Conservation (phyloP, 1,140 invertebrate species). For the Bilobella aurantiaca region DNA sequence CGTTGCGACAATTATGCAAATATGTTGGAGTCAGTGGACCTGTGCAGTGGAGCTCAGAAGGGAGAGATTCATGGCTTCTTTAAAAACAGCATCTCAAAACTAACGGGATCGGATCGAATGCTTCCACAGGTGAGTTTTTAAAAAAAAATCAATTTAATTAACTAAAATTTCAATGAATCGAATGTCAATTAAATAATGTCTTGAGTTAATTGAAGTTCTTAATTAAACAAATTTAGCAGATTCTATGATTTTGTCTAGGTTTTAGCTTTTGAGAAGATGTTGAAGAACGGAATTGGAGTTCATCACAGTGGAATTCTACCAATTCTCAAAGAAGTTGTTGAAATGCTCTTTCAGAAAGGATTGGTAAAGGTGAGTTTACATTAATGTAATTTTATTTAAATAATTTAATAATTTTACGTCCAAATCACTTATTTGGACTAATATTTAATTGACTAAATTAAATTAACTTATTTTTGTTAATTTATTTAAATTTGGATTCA, state of each 20-base stretch:
- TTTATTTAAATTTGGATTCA: too few relatives aligned
- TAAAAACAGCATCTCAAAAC: conserved; percentile 61
- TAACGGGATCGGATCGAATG: conserved; percentile 74
- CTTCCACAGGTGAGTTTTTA: conserved; percentile 67
- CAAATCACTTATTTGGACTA: too few relatives aligned
- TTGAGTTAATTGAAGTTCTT: too few relatives aligned
- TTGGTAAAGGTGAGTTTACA: conserved; percentile 61
- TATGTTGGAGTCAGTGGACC: conserved; percentile 56
- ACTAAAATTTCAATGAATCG: not conserved
- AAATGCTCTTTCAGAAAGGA: conserved; percentile 87
- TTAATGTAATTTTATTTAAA: too few relatives aligned
- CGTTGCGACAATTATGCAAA: conserved; percentile 70
- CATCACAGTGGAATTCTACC: conserved; percentile 97
- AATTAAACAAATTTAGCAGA: too few relatives aligned
- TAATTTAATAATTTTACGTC: too few relatives aligned
- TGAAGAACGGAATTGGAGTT: conserved; percentile 84
- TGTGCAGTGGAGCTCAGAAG: conserved; percentile 75
- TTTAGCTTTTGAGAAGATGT: conserved; percentile 58
- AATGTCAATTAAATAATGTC: too few relatives aligned
- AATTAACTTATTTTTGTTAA: too few relatives aligned
- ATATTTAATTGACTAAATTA: too few relatives aligned
- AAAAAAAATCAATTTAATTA: not conserved
- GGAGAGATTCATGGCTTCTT: conserved; percentile 72
- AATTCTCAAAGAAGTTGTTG: conserved; percentile 94
- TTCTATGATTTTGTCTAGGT: conserved; percentile 47